phyloP scores from a whole-genome alignment of 2,113 vertebrate genomes.

The Opisthocomus hoazin region DNA sequence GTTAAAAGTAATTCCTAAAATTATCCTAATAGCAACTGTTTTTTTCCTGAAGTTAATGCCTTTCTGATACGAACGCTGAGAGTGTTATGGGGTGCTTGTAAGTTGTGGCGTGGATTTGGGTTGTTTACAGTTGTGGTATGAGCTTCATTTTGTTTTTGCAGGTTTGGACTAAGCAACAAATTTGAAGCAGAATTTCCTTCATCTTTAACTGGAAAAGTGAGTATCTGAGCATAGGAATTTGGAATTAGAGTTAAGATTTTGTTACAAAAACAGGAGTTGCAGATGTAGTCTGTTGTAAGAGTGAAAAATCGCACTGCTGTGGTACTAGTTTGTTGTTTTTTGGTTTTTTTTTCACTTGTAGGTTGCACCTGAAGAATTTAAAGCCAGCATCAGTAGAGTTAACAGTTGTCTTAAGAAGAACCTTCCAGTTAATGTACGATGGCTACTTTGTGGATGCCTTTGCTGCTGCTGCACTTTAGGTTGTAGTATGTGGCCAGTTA shows the following conservation, averaged over 20 bases:
- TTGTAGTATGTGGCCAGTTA: slow-evolving; percentile 98
- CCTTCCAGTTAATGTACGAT: slow-evolving; percentile 95
- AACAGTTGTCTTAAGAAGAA: slow-evolving; percentile 98
- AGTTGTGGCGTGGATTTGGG: not conserved
- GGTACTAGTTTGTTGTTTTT: not conserved
- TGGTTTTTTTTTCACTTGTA: slow-evolving; percentile 30
- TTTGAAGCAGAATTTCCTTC: slow-evolving; percentile 99
- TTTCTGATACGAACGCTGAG: not conserved
- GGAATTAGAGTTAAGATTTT: not conserved
- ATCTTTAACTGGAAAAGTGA: slow-evolving; percentile 97
- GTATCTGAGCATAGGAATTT: slow-evolving; percentile 7
- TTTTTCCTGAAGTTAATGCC: not conserved
- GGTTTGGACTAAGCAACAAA: slow-evolving; percentile 99
- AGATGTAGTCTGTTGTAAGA: not conserved
- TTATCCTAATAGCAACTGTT: not conserved
- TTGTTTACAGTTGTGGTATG: not conserved
- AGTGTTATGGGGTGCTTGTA: not conserved
- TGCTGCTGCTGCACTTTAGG: slow-evolving; percentile 99
- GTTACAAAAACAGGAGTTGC: not conserved
- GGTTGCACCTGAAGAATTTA: slow-evolving; percentile 98
- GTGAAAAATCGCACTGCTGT: not conserved
- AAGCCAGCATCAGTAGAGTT: slow-evolving; percentile 94
- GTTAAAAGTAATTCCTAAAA: too few species aligned
- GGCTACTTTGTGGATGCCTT: slow-evolving; percentile 96
- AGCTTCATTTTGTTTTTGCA: slow-evolving; percentile 59